Evolutionary conservation across 30 jellyfish, hydroid and myxozoan species (phyloP), one percentile per base, ranked within the genome.

Genomic region (Cassiopea xamachana): DNA sequence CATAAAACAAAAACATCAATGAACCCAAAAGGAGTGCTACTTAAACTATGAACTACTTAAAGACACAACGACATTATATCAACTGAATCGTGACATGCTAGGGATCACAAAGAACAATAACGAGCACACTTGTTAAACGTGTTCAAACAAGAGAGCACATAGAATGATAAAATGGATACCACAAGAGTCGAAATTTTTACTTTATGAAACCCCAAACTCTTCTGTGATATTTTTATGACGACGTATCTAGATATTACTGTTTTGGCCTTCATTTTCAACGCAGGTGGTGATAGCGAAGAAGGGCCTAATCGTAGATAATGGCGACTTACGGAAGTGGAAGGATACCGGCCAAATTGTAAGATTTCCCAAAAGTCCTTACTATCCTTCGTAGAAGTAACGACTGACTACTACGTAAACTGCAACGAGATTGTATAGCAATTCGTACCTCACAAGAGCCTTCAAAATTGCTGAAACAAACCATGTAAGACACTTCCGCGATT

Each of bases 271-370:
- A 16, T 67, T 78, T 78, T 27, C 70, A 72, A 59, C 81, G 90
- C 90, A 82, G 90, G 46, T 82, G 90, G 45, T 59, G 50, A 1
- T 27, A 64, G n/a, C 83, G 74, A 27, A 62, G 15, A 47, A 43
- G 69, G 90, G 90, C 90, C 90, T 82, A 82, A 78, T 78, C 87
- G 55, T 43, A 13, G 75, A 48, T 67, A 46, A 82, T 82, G 90
- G 90, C 90, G 90, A 82, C 90, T 82, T 74, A 82, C 90, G 90
- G 90, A 82, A 82, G 90, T 82, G 90, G 90, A 58, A 82, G 45
- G 48, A 70, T 45, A 78, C 87, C 87, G 87, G 69, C 73, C 47
- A 60, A 78, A 16, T 39, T 19, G 6, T 71, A 75, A 44, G 39
- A 75, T 75, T 1, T 46, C 68, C 7, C 68, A 46, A 46, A 75